phyloP scores from a whole-genome alignment of 2,888 invertebrate genomes.

The Spialia ferax region DNA sequence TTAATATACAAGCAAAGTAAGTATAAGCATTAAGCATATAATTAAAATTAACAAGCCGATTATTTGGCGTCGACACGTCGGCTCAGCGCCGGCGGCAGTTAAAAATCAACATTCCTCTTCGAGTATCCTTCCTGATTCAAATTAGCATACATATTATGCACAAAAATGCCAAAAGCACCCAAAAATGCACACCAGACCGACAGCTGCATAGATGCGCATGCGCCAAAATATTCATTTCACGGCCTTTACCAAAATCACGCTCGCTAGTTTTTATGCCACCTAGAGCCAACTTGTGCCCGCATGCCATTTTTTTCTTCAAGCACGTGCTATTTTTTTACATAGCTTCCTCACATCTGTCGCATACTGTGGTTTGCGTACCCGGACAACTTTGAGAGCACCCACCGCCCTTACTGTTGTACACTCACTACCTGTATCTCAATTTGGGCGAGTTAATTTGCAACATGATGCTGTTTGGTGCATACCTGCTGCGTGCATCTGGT shows the following conservation, averaged over 20 bases:
- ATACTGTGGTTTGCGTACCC: constrained; percentile 10
- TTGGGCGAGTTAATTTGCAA: constrained; percentile 70
- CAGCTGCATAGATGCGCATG: constrained; percentile 33
- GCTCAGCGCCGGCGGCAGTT: not conserved
- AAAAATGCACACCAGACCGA: not conserved
- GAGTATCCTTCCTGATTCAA: constrained; percentile 8
- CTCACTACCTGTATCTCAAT: constrained; percentile 25
- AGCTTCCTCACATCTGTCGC: constrained; percentile 74
- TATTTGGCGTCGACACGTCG: not conserved
- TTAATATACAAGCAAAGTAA: not conserved
- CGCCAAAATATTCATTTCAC: constrained; percentile 36
- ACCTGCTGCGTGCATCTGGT: constrained; percentile 82
- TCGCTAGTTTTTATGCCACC: constrained; percentile 21
- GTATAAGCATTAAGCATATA: not conserved
- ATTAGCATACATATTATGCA: constrained; percentile 19
- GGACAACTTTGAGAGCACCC: constrained; percentile 10
- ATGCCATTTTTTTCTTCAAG: constrained; percentile 81
- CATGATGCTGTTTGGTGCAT: constrained; percentile 71
- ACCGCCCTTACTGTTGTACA: not conserved
- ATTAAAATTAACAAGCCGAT: not conserved
- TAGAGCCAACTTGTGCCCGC: constrained; percentile 79
- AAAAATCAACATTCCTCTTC: constrained; percentile 12
- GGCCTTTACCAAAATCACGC: constrained; percentile 33
- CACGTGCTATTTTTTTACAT: constrained; percentile 66
- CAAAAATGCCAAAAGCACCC: constrained; percentile 4